Base-by-base conservation (phyloP, 2,113 vertebrate species). In the Oryzias celebensis region DNA sequence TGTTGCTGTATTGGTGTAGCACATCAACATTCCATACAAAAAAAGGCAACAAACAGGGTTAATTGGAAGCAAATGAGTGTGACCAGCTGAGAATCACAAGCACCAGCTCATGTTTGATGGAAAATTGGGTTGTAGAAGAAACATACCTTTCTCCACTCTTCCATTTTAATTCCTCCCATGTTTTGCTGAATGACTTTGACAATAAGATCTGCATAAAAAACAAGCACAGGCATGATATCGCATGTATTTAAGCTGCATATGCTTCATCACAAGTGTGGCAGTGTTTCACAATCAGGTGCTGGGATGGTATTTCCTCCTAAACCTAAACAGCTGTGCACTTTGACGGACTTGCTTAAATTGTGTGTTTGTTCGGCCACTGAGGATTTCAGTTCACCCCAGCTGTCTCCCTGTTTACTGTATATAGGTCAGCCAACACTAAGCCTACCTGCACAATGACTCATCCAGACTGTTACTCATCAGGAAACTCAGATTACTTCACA, bases 81-180 rank as follows among this genome's bases (percentile, higher is more conserved):
- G 3, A 36, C 36, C 36, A 31, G 31, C 31, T 31, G 7, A 31
- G 31, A 10, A 36, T 10, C 2, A 28, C 5, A 6, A 28, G 26
- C 26, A 28, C 26, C 31, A 36, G 7, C 31, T 36, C 31, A 12
- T 36, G 10, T 36, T 36, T 36, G 36, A 36, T 36, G 36, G 36
- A 12, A 36, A 36, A 10, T 1, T 36, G 36, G 31, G 10, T 36
- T 12, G 59, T 20, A 3, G 46, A 28, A 55, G 17, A 65, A 66
- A 80, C 78, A 4, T 73, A 92, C 90, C 89, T 91, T 92, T 62
- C 87, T 86, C 78, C 85, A 90, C 58, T 92, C 89, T 7, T 91
- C 80, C 24, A 88, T 17, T 85, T 90, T 91, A 59, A 92, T 75
- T 54, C 87, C 90, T 4, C 90, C 88, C 86, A 86, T 88, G 77